phyloP scores from a whole-genome alignment of 2,888 invertebrate genomes.

The Drosophila paranaensis region DNA sequence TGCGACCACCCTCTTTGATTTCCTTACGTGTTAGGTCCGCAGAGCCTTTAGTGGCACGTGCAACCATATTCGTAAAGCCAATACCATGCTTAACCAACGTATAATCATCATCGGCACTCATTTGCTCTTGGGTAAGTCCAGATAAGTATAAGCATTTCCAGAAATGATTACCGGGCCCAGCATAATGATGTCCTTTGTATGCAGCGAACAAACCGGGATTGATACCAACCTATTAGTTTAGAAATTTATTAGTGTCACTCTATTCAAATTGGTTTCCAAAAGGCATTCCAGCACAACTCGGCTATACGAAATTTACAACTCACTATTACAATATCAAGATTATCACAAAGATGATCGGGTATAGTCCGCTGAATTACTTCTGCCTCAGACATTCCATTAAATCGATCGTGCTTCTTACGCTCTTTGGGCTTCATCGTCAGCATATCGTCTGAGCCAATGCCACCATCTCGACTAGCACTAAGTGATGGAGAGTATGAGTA shows the following conservation, averaged over 20 bases:
- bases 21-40: constrained; percentile 97
- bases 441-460: constrained; percentile 18
- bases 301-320: constrained; percentile 87
- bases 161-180: constrained; percentile 99
- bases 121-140: constrained; percentile 96
- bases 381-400: constrained; percentile 98
- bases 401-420: constrained; percentile 96
- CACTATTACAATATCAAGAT: constrained; percentile 99
- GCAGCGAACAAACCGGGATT: constrained; percentile 99
- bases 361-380: constrained; percentile 96
- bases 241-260: background rate
- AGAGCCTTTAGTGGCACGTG: constrained; percentile 97
- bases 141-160: constrained; percentile 99
- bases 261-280: background rate
- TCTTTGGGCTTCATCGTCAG: constrained; percentile 87
- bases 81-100: constrained; percentile 97
- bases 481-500: background rate
- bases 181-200: constrained; percentile 99
- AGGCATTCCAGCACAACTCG: background rate
- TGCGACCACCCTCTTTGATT: constrained; percentile 96
- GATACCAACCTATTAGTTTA: constrained; percentile 93
- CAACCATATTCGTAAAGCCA: constrained; percentile 99
- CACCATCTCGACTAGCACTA: constrained; percentile 23
- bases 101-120: constrained; percentile 98
- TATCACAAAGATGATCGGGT: constrained; percentile 96